Evolutionary conservation across 2,888 invertebrate species (phyloP), one percentile per base, ranked within the genome.

Genomic region (Cosmopolites sordidus): DNA sequence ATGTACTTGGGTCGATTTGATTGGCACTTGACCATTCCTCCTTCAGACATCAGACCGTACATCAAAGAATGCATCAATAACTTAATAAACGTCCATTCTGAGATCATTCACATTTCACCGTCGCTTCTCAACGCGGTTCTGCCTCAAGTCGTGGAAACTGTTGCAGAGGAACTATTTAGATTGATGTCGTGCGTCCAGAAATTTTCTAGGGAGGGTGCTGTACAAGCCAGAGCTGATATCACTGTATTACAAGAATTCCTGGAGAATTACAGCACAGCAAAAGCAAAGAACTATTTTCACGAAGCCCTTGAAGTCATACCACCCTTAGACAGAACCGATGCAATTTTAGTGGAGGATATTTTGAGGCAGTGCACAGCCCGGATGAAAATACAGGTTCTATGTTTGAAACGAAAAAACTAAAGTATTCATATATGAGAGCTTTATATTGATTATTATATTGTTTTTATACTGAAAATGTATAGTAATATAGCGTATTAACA

Each of bases 1-100:
- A 95, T 97, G 94, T 95, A 95, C 73, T 79, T 91, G 68, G 94
- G 93, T 0, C 80, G 86, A 52, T 90, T 93, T 69, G 89, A 89
- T 68, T 91, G 93, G 84, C 86, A 88, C 64, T 83, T 84, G 0
- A 86, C 88, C 62, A 80, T 83, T 44, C 79, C 84, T 43, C 86
- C 89, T 0, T 83, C 81, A 3, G 90, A 91, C 69, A 81, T 93
- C 9, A 77, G 89, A 45, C 91, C 91, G 0, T 97, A 96, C 67
- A 87, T 92, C 16, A 94, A 91, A 71, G 90, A 91, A 73, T 89
- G 89, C 60, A 83, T 90, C 45, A 88, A 87, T 61, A 91, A 91
- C 72, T 77, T 91, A 27, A 85, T 87, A 16, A 83, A 83, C 39
- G 86, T 88, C n/a, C 86, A 87, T 64, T 83, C 86, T 1, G 87